These are phyloP conservation scores for Trachemys scripta DNA, from an alignment of 2,113 vertebrate species.

Conservation along the genomic window DNA sequence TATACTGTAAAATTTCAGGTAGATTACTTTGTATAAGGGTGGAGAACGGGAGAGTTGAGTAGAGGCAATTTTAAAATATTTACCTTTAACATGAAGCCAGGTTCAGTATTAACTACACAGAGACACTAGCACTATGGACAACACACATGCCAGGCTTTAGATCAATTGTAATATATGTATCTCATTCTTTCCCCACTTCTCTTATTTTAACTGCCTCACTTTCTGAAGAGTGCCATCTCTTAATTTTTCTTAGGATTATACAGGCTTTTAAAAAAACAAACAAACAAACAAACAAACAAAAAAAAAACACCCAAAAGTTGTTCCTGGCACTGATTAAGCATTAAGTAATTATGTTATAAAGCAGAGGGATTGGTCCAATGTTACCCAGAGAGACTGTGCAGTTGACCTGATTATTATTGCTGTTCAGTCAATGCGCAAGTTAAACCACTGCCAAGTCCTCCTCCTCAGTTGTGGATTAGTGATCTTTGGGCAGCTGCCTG, in stretches of 20 bases:
- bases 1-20: neutral
- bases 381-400: conserved; percentile 37
- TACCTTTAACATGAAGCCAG: neutral
- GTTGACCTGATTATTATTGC: conserved; percentile 55
- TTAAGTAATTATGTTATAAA: neutral
- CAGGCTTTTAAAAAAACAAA: neutral
- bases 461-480: conserved; percentile 42
- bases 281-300: too few species aligned
- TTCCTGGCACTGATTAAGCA: neutral
- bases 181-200: neutral
- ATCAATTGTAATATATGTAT: neutral
- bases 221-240: neutral
- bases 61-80: neutral
- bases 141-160: neutral
- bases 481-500: conserved; percentile 69
- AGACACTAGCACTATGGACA: neutral
- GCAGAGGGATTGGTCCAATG: conserved; percentile 24
- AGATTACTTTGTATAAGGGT: neutral
- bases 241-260: neutral
- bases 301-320: neutral
- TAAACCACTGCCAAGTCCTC: conserved; percentile 51
- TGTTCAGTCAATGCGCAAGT: conserved; percentile 55
- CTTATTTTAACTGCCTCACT: neutral
- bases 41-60: neutral
- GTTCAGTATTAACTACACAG: neutral